Conservation (phyloP, 2,797 vertebrate genomes). For the Lepilemur ruficaudatus region DNA sequence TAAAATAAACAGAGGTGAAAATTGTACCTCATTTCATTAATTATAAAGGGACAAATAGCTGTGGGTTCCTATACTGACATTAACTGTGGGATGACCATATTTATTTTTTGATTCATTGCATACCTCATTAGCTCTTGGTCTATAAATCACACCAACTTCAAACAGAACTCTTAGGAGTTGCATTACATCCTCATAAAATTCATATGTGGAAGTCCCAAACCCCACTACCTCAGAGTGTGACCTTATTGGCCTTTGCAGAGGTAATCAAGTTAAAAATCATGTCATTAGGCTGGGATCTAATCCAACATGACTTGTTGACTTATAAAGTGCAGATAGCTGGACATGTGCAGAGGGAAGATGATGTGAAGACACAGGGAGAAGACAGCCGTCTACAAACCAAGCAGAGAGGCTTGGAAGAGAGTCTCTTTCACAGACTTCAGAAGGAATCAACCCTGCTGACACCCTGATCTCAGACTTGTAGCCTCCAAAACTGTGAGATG, state of each 20-base stretch:
- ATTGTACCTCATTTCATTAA: neutral
- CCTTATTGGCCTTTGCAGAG: neutral
- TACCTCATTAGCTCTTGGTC: neutral
- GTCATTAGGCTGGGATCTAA: neutral
- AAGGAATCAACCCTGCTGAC: neutral
- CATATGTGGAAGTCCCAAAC: neutral
- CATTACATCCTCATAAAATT: neutral
- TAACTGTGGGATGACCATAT: neutral
- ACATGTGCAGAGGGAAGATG: neutral
- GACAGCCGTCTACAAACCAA: neutral
- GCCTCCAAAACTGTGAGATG: neutral
- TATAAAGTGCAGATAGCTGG: neutral
- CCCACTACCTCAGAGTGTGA: neutral
- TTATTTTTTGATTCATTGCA: neutral
- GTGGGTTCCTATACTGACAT: neutral
- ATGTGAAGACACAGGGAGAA: neutral
- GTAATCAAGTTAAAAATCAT: neutral
- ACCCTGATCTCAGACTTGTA: neutral
- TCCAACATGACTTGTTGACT: neutral
- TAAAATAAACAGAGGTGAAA: slow-evolving; percentile 1
- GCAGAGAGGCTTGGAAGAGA: neutral
- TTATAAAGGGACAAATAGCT: neutral
- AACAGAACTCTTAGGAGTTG: neutral
- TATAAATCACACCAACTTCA: neutral
- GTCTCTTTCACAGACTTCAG: neutral